phyloP scores from a whole-genome alignment of 1,140 invertebrate species.

The Caenorhabditis elegans region WBcel235 BX284606.5:11182001-11182500 shows the following conservation, averaged over 20 bases:
- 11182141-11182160: background rate
- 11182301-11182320: background rate
- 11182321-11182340: background rate
- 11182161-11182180: slow-evolving; percentile 3
- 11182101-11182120: too few species aligned
- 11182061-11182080: too few species aligned
- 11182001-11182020: too few species aligned
- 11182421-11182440: too few species aligned
- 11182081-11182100: too few species aligned
- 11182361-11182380: too few species aligned
- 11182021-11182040: too few species aligned
- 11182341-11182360: background rate
- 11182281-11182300: background rate
- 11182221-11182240: background rate
- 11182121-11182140: too few species aligned
- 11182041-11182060: too few species aligned
- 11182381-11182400: too few species aligned
- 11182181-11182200: slow-evolving; percentile 2
- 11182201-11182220: background rate
- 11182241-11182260: background rate
- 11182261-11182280: background rate
- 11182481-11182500: background rate
- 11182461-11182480: background rate
- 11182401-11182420: too few species aligned
- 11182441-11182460: too few species aligned